phyloP scores from a whole-genome alignment of 2,797 vertebrate species.

The Erethizon dorsatum region DNA sequence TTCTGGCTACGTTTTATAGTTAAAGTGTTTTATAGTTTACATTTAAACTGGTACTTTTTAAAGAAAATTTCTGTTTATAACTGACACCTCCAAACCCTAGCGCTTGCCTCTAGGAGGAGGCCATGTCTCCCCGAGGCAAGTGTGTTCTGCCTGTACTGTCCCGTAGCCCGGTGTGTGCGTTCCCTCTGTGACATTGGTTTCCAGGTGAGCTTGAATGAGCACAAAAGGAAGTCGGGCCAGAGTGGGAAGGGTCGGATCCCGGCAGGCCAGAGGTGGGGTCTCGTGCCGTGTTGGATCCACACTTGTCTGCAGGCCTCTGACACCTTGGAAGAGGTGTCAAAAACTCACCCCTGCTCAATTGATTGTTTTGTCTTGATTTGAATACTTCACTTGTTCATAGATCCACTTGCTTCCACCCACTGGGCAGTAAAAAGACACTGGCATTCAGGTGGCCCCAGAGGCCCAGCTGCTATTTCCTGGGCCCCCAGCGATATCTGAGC shows the following conservation, averaged over 20 bases:
- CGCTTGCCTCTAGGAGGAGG: conserved; percentile 77
- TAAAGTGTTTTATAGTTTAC: conserved; percentile 91
- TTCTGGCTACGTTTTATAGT: conserved; percentile 91
- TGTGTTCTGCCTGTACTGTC: neutral
- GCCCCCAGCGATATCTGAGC: neutral
- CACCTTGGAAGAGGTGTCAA: neutral
- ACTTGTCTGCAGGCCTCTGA: neutral
- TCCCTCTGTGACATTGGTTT: neutral
- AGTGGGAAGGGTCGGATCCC: neutral
- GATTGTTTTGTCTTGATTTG: conserved; percentile 23
- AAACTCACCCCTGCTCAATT: neutral
- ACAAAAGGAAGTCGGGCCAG: neutral
- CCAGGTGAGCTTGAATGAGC: neutral
- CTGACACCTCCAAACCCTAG: conserved; percentile 86
- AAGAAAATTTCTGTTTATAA: conserved; percentile 89
- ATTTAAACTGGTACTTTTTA: conserved; percentile 91
- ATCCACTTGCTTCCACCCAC: conserved; percentile 28
- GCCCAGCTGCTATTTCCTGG: conserved; percentile 17
- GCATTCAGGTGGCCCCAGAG: neutral
- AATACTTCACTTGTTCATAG: conserved; percentile 56
- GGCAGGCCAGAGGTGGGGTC: neutral
- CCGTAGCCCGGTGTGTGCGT: neutral
- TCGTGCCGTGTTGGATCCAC: rapidly evolving
- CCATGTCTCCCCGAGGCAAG: neutral
- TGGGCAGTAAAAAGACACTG: conserved; percentile 52